These are phyloP conservation scores for Sus cebifrons DNA, from an alignment of 2,797 vertebrate genomes.

Conservation along the genomic window DNA sequence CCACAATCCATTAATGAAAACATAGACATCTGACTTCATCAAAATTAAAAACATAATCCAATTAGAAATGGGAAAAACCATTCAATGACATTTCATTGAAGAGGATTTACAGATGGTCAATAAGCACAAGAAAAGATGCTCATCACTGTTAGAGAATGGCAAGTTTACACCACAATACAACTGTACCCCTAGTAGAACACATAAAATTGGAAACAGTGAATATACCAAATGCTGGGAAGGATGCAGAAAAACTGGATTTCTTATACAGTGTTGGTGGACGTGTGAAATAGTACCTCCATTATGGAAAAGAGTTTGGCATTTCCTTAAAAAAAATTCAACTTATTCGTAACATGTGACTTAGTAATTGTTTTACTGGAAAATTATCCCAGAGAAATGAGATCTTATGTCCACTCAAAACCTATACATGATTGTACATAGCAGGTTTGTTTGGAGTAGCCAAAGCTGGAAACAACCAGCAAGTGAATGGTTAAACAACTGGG, in stretches of 20 bases:
- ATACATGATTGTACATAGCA: not conserved
- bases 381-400: not conserved
- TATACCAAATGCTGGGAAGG: not conserved
- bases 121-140: not conserved
- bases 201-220: not conserved
- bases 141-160: not conserved
- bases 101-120: not conserved
- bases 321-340: not conserved
- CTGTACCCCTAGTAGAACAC: not conserved
- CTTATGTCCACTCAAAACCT: not conserved
- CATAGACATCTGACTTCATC: not conserved
- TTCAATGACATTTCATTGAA: not conserved
- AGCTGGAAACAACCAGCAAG: not conserved
- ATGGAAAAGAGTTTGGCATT: not conserved
- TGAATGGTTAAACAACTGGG: not conserved
- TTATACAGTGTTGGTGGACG: not conserved
- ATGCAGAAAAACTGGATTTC: not conserved
- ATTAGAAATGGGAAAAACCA: not conserved
- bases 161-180: not conserved
- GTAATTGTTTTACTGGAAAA: not conserved
- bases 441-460: not conserved
- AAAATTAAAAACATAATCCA: not conserved
- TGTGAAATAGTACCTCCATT: not conserved
- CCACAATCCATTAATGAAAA: not conserved
- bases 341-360: not conserved